Evolutionary conservation across 2,888 invertebrate genomes (phyloP).

Genomic region (Tineola bisselliella): DNA sequence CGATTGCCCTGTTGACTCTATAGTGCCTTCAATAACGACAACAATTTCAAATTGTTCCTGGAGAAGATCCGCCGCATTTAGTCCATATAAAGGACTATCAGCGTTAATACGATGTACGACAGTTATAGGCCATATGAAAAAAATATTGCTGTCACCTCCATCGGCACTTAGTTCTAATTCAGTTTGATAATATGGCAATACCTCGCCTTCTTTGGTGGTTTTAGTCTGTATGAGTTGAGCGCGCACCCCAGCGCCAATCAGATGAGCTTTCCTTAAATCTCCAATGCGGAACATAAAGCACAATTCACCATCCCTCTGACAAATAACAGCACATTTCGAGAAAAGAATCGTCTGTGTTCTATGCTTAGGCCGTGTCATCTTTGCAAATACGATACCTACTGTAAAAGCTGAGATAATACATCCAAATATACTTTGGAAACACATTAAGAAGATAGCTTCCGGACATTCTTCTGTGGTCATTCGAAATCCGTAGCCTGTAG

Average conservation of each 20-base stretch:
- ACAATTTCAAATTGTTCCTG: conserved; percentile 76
- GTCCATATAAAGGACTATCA: conserved; percentile 75
- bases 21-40: conserved; percentile 74
- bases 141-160: conserved; percentile 74
- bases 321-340: conserved; percentile 77
- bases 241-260: conserved; percentile 79
- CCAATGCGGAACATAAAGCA: conserved; percentile 81
- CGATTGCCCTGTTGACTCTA: conserved; percentile 73
- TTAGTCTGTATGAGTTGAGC: conserved; percentile 75
- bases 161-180: conserved; percentile 71
- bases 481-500: conserved; percentile 79
- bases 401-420: conserved; percentile 73
- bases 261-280: conserved; percentile 81
- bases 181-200: conserved; percentile 74
- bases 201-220: conserved; percentile 78
- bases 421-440: conserved; percentile 80
- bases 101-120: conserved; percentile 79
- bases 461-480: conserved; percentile 81
- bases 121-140: conserved; percentile 86
- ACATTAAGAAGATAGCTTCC: conserved; percentile 80
- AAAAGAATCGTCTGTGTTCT: conserved; percentile 82
- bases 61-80: conserved; percentile 74
- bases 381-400: conserved; percentile 78
- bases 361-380: conserved; percentile 82
- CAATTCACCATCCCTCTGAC: conserved; percentile 75